Percentiles rank a stretch among this genome's conserved stretches.
Evolutionary conservation across 2,797 vertebrate genomes (phyloP).

Genomic region (Pseudochirops corinnae): DNA sequence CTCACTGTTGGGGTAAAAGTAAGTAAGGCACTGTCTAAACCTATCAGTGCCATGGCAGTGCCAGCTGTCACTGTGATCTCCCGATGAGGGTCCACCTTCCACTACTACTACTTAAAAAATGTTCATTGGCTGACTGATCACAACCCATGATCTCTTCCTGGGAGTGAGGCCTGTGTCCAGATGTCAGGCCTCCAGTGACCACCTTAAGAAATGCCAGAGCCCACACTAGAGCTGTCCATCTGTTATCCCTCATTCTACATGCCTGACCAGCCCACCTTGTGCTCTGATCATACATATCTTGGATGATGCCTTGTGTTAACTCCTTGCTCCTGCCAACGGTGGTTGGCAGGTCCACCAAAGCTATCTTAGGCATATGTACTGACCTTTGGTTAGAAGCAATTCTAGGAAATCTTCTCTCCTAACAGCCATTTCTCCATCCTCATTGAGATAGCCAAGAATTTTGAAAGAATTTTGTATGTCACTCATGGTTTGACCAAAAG

Average conservation of each 20-base stretch:
- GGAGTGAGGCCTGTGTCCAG: background rate
- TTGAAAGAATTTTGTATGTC: constrained; percentile 87
- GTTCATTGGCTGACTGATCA: background rate
- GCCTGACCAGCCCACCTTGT: background rate
- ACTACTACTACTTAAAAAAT: background rate
- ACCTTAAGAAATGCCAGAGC: background rate
- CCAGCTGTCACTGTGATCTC: background rate
- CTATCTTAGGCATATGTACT: constrained; percentile 7
- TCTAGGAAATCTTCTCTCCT: constrained; percentile 88
- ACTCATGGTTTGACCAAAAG: constrained; percentile 85
- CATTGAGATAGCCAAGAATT: constrained; percentile 85
- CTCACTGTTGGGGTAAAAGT: background rate
- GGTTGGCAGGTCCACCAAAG: background rate
- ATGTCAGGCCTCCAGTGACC: background rate
- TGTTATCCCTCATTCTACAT: background rate
- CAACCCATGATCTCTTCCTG: background rate
- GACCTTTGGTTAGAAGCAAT: constrained; percentile 91
- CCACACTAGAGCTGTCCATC: background rate
- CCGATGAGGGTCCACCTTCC: background rate
- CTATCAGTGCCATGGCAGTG: background rate
- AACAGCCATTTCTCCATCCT: constrained; percentile 83
- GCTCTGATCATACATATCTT: background rate
- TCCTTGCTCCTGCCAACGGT: accelerated
- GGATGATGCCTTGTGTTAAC: background rate
- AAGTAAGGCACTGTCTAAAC: background rate